phyloP scores from a whole-genome alignment of 2,113 vertebrate species.

The Passer montanus region DNA sequence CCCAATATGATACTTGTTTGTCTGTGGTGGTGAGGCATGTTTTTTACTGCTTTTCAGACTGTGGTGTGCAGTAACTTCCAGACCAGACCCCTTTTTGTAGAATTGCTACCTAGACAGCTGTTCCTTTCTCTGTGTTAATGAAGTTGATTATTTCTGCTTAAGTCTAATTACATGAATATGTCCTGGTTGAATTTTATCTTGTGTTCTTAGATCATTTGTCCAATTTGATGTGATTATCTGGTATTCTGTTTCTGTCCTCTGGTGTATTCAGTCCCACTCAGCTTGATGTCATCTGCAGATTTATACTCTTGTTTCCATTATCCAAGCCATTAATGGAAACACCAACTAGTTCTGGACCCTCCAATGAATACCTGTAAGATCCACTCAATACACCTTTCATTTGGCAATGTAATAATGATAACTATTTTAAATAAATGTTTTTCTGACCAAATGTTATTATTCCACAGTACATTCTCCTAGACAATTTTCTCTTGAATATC shows the following conservation, averaged over 20 bases:
- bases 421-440: slow-evolving; percentile 32
- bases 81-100: neutral
- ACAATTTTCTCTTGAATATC: neutral
- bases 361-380: neutral
- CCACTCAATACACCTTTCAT: neutral
- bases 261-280: neutral
- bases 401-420: neutral
- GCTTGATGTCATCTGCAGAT: slow-evolving; percentile 31
- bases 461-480: neutral
- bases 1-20: neutral
- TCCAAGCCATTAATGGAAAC: slow-evolving; percentile 20
- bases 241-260: slow-evolving; percentile 13
- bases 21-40: neutral
- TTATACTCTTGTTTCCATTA: slow-evolving; percentile 24
- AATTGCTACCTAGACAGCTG: neutral
- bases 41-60: neutral
- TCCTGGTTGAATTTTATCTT: slow-evolving; percentile 35
- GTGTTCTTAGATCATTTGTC: slow-evolving; percentile 29
- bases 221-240: slow-evolving; percentile 39
- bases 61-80: neutral
- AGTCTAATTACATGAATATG: slow-evolving; percentile 24
- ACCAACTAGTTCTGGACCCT: neutral
- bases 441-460: neutral
- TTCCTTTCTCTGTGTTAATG: neutral
- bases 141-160: slow-evolving; percentile 27